A percentile compares a stretch with the other conserved stretches of the same genome.
phyloP scores from a whole-genome alignment of 2,888 invertebrate species.

The Anthrax anthrax region DNA sequence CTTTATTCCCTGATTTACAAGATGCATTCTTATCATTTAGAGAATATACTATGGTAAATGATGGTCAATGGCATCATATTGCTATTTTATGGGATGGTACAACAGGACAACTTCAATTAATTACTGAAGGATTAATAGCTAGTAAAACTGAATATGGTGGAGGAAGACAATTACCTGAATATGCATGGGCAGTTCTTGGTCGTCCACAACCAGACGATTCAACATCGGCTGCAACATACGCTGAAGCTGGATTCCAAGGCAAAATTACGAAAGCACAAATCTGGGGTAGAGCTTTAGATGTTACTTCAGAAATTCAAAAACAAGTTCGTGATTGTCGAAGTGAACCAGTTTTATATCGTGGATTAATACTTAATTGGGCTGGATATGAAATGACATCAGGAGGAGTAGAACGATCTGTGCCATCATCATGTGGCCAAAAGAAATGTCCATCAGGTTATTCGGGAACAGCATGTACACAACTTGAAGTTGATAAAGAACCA shows the following conservation, averaged over 20 bases:
- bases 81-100: constrained; percentile 91
- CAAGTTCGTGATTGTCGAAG: constrained; percentile 87
- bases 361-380: constrained; percentile 79
- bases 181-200: constrained; percentile 84
- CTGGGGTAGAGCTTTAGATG: constrained; percentile 83
- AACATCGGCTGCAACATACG: constrained; percentile 43
- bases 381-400: constrained; percentile 82
- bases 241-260: constrained; percentile 89
- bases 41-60: constrained; percentile 85
- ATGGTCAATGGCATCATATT: constrained; percentile 94
- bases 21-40: constrained; percentile 83
- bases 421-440: constrained; percentile 81
- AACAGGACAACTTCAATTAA: constrained; percentile 73
- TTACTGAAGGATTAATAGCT: constrained; percentile 91
- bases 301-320: constrained; percentile 83
- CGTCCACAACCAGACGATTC: constrained; percentile 67
- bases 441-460: constrained; percentile 78
- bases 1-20: constrained; percentile 73
- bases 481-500: constrained; percentile 71
- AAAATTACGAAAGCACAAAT: constrained; percentile 87
- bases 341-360: constrained; percentile 77
- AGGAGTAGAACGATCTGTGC: constrained; percentile 80
- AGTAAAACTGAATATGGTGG: constrained; percentile 85
- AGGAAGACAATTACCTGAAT: constrained; percentile 65
- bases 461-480: constrained; percentile 70